Conservation (phyloP, 2,797 vertebrate genomes). For the Gobio occitaniae region DNA sequence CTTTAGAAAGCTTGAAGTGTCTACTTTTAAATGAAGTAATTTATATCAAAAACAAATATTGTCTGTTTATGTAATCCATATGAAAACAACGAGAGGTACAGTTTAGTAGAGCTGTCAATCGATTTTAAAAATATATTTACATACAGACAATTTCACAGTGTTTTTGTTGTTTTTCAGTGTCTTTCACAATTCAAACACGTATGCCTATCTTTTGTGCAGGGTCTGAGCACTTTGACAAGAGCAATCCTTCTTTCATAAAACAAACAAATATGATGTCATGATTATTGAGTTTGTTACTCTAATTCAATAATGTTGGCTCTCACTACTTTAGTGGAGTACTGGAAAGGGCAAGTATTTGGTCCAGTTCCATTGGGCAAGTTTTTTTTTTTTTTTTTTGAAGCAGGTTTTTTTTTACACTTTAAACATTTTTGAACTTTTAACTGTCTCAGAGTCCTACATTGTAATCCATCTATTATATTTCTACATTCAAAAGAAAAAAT, state of each 20-base stretch:
- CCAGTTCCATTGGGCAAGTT: background rate
- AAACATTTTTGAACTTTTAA: background rate
- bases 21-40: no score
- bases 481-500: background rate
- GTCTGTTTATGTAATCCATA: no score
- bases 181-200: background rate
- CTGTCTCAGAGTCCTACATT: background rate
- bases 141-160: no score
- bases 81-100: no score
- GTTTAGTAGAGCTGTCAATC: background rate
- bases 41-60: no score
- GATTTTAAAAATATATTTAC: background rate
- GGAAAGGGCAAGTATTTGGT: constrained; percentile 5
- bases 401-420: background rate
- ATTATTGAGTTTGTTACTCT: constrained; percentile 1
- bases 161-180: background rate
- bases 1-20: no score
- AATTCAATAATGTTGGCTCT: background rate
- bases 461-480: background rate
- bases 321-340: background rate
- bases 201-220: background rate
- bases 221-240: no score
- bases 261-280: constrained; percentile 11
- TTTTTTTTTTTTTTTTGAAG: background rate
- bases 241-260: background rate